Base-by-base conservation (phyloP, 2,888 invertebrate genomes). In the Acronicta aceris region DNA sequence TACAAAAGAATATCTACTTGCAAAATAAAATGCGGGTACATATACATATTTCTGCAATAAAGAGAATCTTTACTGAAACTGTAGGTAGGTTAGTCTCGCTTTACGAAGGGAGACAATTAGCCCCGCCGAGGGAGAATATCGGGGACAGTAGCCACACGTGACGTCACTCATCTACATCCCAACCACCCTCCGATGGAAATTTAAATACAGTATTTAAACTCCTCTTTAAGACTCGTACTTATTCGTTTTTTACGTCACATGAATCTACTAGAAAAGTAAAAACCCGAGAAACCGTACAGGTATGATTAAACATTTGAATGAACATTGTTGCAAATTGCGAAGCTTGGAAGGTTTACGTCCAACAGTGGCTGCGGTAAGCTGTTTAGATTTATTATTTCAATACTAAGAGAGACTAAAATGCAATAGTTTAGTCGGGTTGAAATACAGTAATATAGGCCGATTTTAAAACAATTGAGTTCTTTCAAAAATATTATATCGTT, bases 161-260 rank as follows among this genome's bases (percentile, higher is more conserved):
- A 89, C 92, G 91, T 89, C 90, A 91, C 89, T 92, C 90, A 91
- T 91, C 90, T 92, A 87, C 92, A 91, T 90, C 85, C 80, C 83
- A 82, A 75, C 82, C 84, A 77, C 74, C 73, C 81, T n/a, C 81
- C 86, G 87, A 90, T 89, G 89, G 85, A 87, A 89, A 88, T 90
- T 92, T 92, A 88, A 92, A 88, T 82, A 86, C 85, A 85, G 88
- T 88, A 88, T 5, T 3, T 87, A 86, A 86, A 85, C 78, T 84
- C 81, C 83, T 89, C 89, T 91, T 88, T 78, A 74, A 63, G 30
- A 2, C 6, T 36, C 33, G n/a, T 21, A 9, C 33, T 62, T 58
- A 50, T 47, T 51, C 38, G 8, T 13, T 50, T 56, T 55, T 36
- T 7, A 40, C 49, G 27, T 43, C 74, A 53, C 36, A 52, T 30